A percentile compares a stretch with the other conserved stretches of the same genome.
Conservation (phyloP, 1,140 invertebrate species). For the Uloborus diversus region DNA sequence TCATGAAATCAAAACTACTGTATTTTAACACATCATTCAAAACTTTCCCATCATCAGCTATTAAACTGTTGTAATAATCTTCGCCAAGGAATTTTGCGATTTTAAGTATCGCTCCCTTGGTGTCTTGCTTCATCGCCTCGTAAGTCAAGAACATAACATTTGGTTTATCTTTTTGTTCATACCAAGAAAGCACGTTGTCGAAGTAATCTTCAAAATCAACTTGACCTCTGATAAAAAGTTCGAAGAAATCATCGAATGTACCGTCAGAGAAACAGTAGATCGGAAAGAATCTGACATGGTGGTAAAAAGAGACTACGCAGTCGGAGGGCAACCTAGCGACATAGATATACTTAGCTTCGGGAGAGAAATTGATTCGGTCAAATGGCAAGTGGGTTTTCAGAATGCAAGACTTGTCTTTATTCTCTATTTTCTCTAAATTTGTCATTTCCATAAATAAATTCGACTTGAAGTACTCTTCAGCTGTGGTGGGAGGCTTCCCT, state of each 20-base stretch:
- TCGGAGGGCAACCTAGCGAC: slow-evolving; percentile 86
- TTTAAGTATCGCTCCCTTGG: slow-evolving; percentile 3
- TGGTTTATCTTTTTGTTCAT: slow-evolving; percentile 60
- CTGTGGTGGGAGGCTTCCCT: neutral
- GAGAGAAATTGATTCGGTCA: neutral
- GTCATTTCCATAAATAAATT: slow-evolving; percentile 23
- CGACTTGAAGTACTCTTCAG: neutral
- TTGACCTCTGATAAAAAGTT: slow-evolving; percentile 62
- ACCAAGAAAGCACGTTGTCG: slow-evolving; percentile 63
- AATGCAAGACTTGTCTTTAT: neutral
- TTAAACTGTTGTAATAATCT: neutral
- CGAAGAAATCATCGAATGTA: slow-evolving; percentile 63
- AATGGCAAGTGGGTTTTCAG: slow-evolving; percentile 80
- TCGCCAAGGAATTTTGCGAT: slow-evolving; percentile 64
- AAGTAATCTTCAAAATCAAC: slow-evolving; percentile 65
- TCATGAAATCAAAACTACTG: slow-evolving; percentile 35
- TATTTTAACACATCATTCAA: slow-evolving; percentile 27
- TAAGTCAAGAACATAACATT: slow-evolving; percentile 64
- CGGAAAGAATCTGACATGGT: slow-evolving; percentile 72
- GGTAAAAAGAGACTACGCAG: slow-evolving; percentile 83
- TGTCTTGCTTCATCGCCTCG: slow-evolving; percentile 49
- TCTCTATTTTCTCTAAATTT: neutral
- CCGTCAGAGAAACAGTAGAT: slow-evolving; percentile 8
- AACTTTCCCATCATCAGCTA: neutral
- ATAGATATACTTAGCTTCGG: slow-evolving; percentile 73